Evolutionary conservation across 2,113 vertebrate genomes (phyloP), one percentile per base, ranked within the genome.

Genomic region (Zosterops lateralis): DNA sequence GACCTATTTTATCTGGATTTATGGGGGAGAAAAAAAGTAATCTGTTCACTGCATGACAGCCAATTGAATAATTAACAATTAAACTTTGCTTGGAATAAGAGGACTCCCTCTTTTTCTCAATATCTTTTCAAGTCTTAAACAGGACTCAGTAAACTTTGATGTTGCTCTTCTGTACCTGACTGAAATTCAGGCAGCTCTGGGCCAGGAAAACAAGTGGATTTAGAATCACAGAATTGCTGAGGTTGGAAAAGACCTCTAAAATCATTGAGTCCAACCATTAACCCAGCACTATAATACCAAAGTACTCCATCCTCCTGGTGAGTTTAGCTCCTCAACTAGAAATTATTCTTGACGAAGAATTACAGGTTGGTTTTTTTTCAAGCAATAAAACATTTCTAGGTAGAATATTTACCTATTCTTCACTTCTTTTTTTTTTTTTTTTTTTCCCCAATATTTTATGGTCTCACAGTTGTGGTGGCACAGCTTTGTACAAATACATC

Each of bases 1-100:
- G 29, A n/a, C 9, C 13, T 57, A 9, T 16, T 26, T 40, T 17
- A 32, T 17, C 22, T 42, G 22, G 29, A 4, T 89, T 83, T 4
- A 57, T 7, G 7, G 10, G 17, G 42, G 17, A 0, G 14, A 32
- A 45, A 54, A 54, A 42, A 25, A 8, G 2, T 58, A 0, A 45
- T 14, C 25, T 71, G 10, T 36, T 76, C 15, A 18, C 38, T 71
- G 7, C 34, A 56, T 8, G 18, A 24, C 57, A 68, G 42, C 20
- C 21, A 44, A 4, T 7, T 34, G 68, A 74, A n/a, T 48, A 65
- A 40, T n/a, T 24, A 65, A 36, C 53, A n/a, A 25, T 57, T 73
- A 56, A 47, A 44, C 15, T 47, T 53, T 48, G 7, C n/a, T 22
- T 38, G 47, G 42, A 70, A 70, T 62, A 89, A 16, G 15, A 19